These are phyloP conservation scores for Drosophila setosimentum DNA, from an alignment of 2,888 invertebrate species.

Conservation along the genomic window DNA sequence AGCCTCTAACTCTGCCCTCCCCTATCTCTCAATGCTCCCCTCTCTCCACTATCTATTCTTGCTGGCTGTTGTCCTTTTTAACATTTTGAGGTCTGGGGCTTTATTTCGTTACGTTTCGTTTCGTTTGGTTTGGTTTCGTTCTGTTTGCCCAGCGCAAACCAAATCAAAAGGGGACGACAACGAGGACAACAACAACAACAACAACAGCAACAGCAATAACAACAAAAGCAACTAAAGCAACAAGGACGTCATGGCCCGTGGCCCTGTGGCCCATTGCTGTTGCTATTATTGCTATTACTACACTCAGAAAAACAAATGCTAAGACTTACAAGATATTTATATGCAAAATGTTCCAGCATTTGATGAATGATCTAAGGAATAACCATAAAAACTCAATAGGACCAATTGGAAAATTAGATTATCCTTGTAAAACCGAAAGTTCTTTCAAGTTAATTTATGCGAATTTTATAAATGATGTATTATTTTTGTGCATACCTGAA, in stretches of 20 bases:
- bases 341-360: too few species aligned
- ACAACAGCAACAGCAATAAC: slow-evolving; percentile 24
- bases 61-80: slow-evolving; percentile 68
- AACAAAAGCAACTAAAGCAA: slow-evolving; percentile 27
- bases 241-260: slow-evolving; percentile 68
- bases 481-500: too few species aligned
- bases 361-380: too few species aligned
- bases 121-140: slow-evolving; percentile 63
- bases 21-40: neutral
- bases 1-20: neutral
- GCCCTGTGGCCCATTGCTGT: slow-evolving; percentile 62
- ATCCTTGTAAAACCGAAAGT: too few species aligned
- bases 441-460: too few species aligned
- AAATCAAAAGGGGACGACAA: slow-evolving; percentile 60
- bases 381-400: too few species aligned
- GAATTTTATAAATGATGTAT: too few species aligned
- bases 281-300: slow-evolving; percentile 47
- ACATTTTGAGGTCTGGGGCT: slow-evolving; percentile 76
- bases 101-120: slow-evolving; percentile 78
- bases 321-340: too few species aligned
- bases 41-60: neutral
- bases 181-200: slow-evolving; percentile 38
- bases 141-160: slow-evolving; percentile 71
- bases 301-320: too few species aligned
- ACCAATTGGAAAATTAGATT: too few species aligned